phyloP scores from a whole-genome alignment of 1,140 invertebrate genomes.

The Medauroidea extradentata region DNA sequence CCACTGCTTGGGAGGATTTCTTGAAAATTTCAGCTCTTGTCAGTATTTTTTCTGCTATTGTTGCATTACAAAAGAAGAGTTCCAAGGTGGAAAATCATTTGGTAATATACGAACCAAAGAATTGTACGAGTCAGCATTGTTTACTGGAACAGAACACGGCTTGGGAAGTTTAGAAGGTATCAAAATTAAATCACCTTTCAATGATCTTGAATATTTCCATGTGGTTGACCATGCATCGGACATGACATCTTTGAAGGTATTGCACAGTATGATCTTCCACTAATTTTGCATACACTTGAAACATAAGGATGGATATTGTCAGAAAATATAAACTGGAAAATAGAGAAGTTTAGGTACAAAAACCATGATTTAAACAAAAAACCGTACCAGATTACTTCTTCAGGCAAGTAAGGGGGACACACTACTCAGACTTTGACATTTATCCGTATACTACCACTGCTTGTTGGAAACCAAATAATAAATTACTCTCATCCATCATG shows the following conservation, averaged over 20 bases:
- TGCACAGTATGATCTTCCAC: not conserved
- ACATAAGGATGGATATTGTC: not conserved
- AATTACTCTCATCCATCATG: not conserved
- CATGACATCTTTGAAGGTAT: not conserved
- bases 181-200: not conserved
- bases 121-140: no score
- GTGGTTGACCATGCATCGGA: not conserved
- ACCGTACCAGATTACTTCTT: not conserved
- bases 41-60: slow-evolving; percentile 26
- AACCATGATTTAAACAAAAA: not conserved
- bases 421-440: not conserved
- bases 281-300: not conserved
- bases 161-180: not conserved
- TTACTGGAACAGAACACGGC: not conserved
- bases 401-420: not conserved
- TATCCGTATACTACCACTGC: not conserved
- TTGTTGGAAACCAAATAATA: not conserved
- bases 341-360: not conserved
- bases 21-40: slow-evolving; percentile 25
- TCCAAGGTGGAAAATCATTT: slow-evolving; percentile 15
- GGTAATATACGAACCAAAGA: slow-evolving; percentile 15
- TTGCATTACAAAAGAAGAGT: slow-evolving; percentile 18
- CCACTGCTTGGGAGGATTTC: slow-evolving; percentile 24
- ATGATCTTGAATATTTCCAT: not conserved
- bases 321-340: not conserved